A percentile compares a stretch with the other conserved stretches of the same genome.
phyloP scores from a whole-genome alignment of 2,797 vertebrate species.

The Poeciliopsis presidionis region DNA sequence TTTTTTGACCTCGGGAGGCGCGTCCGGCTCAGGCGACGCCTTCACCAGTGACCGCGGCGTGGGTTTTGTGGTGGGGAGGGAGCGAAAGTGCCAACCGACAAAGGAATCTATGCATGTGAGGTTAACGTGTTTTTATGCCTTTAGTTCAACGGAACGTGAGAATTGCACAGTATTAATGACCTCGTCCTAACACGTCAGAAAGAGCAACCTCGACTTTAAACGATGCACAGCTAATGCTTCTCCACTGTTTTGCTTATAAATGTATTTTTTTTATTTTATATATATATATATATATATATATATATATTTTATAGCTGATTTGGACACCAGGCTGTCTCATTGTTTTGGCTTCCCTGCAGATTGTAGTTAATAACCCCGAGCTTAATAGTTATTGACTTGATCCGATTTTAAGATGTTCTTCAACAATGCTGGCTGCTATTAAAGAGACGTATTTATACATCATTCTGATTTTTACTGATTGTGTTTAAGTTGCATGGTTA shows the following conservation, averaged over 20 bases:
- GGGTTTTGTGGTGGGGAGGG: background rate
- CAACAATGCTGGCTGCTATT: conserved; percentile 55
- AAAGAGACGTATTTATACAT: conserved; percentile 52
- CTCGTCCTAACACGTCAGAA: conserved; percentile 76
- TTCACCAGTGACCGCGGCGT: conserved; percentile 33
- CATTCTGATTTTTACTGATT: conserved; percentile 29
- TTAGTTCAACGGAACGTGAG: conserved; percentile 67
- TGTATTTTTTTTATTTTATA: background rate
- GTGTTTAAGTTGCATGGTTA: conserved; percentile 24
- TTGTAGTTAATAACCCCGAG: conserved; percentile 20
- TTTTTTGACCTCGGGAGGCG: conserved; percentile 65
- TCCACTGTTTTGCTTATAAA: conserved; percentile 45
- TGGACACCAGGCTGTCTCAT: conserved; percentile 21
- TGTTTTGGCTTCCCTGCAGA: conserved; percentile 30
- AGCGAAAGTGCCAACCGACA: conserved; percentile 33
- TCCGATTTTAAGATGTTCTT: conserved; percentile 41
- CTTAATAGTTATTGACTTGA: conserved; percentile 21
- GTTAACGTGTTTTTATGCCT: conserved; percentile 29
- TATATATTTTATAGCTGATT: background rate
- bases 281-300: too few relatives aligned
- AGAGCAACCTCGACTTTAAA: conserved; percentile 77
- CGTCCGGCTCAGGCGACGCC: conserved; percentile 37
- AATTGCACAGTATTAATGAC: conserved; percentile 81
- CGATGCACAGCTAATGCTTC: conserved; percentile 54
- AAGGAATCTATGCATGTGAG: conserved; percentile 54